A percentile compares a stretch with the other conserved stretches of the same genome.
Evolutionary conservation across 1,140 invertebrate species (phyloP).

Genomic region (Brachionus calyciflorus): DNA sequence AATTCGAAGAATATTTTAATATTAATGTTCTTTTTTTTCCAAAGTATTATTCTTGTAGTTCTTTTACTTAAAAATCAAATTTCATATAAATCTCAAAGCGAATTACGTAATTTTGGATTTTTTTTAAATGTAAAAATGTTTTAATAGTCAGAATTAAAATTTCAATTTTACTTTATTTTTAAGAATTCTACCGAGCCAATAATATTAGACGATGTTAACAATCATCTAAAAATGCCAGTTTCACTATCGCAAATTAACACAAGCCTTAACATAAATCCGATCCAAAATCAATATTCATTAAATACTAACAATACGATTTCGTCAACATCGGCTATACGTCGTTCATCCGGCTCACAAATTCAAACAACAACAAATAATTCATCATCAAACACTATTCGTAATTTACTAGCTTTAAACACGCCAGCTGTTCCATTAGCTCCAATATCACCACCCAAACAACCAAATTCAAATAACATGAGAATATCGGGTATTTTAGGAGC

Average conservation of each 20-base stretch:
- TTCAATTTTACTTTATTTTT: too few species aligned
- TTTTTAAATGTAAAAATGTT: too few species aligned
- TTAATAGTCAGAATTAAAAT: too few species aligned
- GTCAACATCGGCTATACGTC: background rate
- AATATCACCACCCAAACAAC: background rate
- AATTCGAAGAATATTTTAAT: too few species aligned
- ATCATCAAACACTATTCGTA: conserved; percentile 39
- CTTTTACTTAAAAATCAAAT: too few species aligned
- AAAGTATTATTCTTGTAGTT: too few species aligned
- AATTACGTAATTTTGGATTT: too few species aligned
- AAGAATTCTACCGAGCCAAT: background rate
- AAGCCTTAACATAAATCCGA: background rate
- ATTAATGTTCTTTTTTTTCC: too few species aligned
- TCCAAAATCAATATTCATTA: background rate
- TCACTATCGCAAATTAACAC: conserved; percentile 27
- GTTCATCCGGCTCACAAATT: background rate
- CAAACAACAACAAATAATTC: background rate
- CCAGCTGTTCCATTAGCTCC: background rate
- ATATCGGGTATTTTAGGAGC: background rate
- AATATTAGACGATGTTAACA: background rate
- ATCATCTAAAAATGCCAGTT: conserved; percentile 18
- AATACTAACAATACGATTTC: background rate
- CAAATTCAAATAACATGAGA: background rate
- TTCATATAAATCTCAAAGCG: too few species aligned
- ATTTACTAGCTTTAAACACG: conserved; percentile 9